Evolutionary conservation across 2,888 invertebrate genomes (phyloP).

Genomic region (Sclerodermus sp.): DNA sequence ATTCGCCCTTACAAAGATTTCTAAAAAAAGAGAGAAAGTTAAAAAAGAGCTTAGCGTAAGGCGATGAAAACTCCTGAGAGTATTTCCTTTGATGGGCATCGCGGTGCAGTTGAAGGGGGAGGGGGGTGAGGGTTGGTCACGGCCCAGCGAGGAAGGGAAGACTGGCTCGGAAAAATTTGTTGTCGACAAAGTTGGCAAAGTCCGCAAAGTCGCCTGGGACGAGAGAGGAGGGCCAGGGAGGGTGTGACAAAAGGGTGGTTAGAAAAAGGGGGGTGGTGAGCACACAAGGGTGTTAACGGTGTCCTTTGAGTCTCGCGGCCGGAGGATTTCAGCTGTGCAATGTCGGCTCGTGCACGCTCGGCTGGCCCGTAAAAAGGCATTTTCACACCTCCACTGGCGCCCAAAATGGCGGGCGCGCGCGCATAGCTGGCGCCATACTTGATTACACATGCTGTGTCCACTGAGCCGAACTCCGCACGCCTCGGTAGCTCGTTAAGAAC

Average conservation of each 20-base stretch:
- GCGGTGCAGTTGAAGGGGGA: not conserved
- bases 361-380: constrained; percentile 41
- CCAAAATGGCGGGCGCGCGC: constrained; percentile 28
- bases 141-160: not conserved
- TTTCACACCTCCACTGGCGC: constrained; percentile 37
- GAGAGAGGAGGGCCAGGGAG: not conserved
- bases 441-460: constrained; percentile 48
- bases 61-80: not conserved
- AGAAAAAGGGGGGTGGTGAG: constrained; percentile 8
- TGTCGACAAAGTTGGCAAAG: too few relatives aligned
- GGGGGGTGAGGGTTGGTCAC: not conserved
- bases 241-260: not conserved
- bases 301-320: constrained; percentile 47
- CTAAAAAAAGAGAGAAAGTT: not conserved
- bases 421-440: constrained; percentile 32
- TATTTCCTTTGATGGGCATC: not conserved
- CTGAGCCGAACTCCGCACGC: constrained; percentile 43
- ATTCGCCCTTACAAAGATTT: too few relatives aligned
- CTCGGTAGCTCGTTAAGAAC: constrained; percentile 49
- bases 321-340: constrained; percentile 46
- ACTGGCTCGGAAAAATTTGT: not conserved
- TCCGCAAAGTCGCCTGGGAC: not conserved
- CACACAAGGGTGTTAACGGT: constrained; percentile 37
- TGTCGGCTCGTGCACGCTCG: constrained; percentile 32
- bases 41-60: not conserved